Evolutionary conservation across 2,888 invertebrate species (phyloP).

Genomic region (Pandemis corylana): DNA sequence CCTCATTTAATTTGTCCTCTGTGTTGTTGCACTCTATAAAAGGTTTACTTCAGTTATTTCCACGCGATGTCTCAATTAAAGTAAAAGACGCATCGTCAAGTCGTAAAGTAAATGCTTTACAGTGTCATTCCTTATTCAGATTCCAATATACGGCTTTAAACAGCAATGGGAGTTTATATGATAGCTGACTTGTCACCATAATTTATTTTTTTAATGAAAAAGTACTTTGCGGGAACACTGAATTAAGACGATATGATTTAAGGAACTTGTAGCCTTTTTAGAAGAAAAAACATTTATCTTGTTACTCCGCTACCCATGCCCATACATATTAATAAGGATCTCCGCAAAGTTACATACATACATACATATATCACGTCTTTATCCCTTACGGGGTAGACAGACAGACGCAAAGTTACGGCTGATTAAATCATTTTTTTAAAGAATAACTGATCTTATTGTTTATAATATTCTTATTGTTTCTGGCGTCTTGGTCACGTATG

Average conservation of each 20-base stretch:
- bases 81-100: not conserved
- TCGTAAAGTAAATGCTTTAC: conserved; percentile 24
- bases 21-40: no score
- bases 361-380: no score
- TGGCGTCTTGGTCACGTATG: no score
- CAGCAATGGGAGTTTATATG: conserved; percentile 26
- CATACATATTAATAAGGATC: no score
- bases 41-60: not conserved
- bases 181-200: conserved; percentile 18
- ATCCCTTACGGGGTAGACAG: no score
- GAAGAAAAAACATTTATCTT: not conserved
- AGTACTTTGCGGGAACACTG: conserved; percentile 11
- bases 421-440: no score
- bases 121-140: conserved; percentile 16
- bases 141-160: conserved; percentile 21
- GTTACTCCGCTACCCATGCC: no score
- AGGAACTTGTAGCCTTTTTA: conserved; percentile 13
- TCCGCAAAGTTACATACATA: no score
- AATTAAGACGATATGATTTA: conserved; percentile 29
- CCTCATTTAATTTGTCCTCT: no score
- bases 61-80: conserved; percentile 30
- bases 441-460: no score
- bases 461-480: no score
- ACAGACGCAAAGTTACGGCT: no score
- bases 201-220: conserved; percentile 19